Percentiles rank a stretch among this genome's conserved stretches.
Evolutionary conservation across 2,113 vertebrate species (phyloP).

Genomic region (Penelope pileata): DNA sequence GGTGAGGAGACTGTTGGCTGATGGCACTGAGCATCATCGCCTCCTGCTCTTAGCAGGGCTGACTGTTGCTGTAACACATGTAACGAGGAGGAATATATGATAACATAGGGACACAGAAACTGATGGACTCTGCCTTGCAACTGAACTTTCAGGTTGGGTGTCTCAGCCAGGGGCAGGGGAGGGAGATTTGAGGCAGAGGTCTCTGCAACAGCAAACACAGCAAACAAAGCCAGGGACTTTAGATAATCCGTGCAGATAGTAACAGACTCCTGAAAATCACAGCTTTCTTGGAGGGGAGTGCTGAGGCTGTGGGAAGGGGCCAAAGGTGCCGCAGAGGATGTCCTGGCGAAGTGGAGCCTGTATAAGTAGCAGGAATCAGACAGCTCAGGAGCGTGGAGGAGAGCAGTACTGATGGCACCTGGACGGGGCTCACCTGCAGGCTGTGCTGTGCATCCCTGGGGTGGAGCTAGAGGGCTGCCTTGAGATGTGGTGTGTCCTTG

Average conservation of each 20-base stretch:
- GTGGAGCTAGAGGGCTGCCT: not conserved
- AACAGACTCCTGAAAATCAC: not conserved
- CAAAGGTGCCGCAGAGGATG: not conserved
- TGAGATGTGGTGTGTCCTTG: not conserved
- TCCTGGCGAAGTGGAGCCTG: not conserved
- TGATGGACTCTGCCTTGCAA: accelerated
- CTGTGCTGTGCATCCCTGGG: not conserved
- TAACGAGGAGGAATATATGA: not conserved
- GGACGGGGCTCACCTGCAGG: not conserved
- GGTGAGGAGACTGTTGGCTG: not conserved
- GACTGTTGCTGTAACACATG: not conserved
- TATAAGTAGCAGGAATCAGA: not conserved
- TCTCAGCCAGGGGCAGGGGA: not conserved
- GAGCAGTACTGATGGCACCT: not conserved
- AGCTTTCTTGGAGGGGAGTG: not conserved
- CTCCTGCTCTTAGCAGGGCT: not conserved
- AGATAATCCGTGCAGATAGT: not conserved
- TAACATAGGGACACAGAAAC: not conserved
- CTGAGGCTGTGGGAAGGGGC: not conserved
- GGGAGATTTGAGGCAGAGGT: not conserved
- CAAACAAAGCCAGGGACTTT: not conserved
- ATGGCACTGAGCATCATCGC: not conserved
- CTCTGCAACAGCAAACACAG: not conserved
- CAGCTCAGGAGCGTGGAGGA: not conserved
- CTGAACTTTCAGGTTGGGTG: not conserved